phyloP scores from a whole-genome alignment of 2,113 vertebrate genomes.

The Phycodurus eques region DNA sequence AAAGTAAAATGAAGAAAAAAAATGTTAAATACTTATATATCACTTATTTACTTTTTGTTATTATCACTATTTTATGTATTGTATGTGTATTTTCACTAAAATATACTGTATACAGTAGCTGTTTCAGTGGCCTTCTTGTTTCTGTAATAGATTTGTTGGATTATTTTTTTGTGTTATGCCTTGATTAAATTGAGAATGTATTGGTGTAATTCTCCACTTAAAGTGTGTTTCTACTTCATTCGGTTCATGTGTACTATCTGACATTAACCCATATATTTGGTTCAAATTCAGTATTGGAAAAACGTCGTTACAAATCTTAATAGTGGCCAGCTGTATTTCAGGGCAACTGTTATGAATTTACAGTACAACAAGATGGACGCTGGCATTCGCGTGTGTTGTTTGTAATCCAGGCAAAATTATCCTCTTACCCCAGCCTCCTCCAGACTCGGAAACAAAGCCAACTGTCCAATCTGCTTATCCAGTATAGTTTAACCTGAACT shows the following conservation, averaged over 20 bases:
- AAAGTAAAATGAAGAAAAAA: slow-evolving; percentile 19
- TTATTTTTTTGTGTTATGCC: slow-evolving; percentile 15
- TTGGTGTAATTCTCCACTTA: slow-evolving; percentile 24
- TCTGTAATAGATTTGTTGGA: slow-evolving; percentile 7
- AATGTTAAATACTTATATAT: slow-evolving; percentile 29
- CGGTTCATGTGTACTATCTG: background rate
- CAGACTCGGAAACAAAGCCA: slow-evolving; percentile 44
- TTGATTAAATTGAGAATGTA: slow-evolving; percentile 16
- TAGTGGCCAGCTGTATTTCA: slow-evolving; percentile 24
- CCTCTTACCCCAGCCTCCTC: slow-evolving; percentile 52
- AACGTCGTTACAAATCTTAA: background rate
- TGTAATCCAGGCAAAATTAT: slow-evolving; percentile 55
- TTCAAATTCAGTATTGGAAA: background rate
- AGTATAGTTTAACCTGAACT: slow-evolving; percentile 6
- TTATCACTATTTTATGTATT: slow-evolving; percentile 23
- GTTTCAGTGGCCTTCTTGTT: slow-evolving; percentile 5
- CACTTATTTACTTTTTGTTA: slow-evolving; percentile 20
- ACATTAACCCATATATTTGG: background rate
- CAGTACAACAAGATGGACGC: slow-evolving; percentile 23
- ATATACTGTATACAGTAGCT: slow-evolving; percentile 5
- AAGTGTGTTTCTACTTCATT: background rate
- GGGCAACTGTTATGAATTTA: slow-evolving; percentile 30
- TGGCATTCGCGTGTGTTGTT: slow-evolving; percentile 37
- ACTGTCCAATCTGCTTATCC: slow-evolving; percentile 18
- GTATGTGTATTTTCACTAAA: slow-evolving; percentile 25